A percentile compares a stretch with the other conserved stretches of the same genome.
These are phyloP conservation scores for Halcyon leucocephala DNA, from an alignment of 2,797 vertebrate species.

Conservation along the genomic window DNA sequence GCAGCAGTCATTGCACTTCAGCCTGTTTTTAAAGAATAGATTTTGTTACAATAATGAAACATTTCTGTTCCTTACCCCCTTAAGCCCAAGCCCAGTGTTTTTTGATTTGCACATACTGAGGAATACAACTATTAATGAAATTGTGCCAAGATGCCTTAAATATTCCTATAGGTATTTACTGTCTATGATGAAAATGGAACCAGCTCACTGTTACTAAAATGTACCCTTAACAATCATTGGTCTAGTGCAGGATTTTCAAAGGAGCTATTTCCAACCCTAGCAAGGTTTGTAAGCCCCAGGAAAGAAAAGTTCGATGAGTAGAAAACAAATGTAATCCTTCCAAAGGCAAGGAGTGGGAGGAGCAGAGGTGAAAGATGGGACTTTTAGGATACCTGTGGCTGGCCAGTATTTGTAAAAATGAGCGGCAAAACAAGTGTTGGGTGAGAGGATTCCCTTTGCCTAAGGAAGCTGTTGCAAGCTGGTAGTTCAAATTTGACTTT, in stretches of 20 bases:
- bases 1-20: not conserved
- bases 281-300: not conserved
- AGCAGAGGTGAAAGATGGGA: not conserved
- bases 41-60: not conserved
- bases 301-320: not conserved
- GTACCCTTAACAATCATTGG: not conserved
- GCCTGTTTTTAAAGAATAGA: not conserved
- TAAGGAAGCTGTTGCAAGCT: not conserved
- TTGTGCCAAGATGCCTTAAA: not conserved
- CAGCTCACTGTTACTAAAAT: not conserved
- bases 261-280: not conserved
- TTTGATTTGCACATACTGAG: not conserved
- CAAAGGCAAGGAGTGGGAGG: not conserved
- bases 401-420: not conserved
- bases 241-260: not conserved
- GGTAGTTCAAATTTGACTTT: not conserved
- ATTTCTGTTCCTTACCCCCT: not conserved
- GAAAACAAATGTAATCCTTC: not conserved
- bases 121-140: not conserved
- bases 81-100: not conserved
- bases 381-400: not conserved
- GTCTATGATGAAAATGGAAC: not conserved
- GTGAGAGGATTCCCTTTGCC: not conserved
- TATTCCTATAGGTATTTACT: not conserved
- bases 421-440: not conserved